Conservation (phyloP, 2,797 vertebrate species). For the Enteromius treurensis region DNA sequence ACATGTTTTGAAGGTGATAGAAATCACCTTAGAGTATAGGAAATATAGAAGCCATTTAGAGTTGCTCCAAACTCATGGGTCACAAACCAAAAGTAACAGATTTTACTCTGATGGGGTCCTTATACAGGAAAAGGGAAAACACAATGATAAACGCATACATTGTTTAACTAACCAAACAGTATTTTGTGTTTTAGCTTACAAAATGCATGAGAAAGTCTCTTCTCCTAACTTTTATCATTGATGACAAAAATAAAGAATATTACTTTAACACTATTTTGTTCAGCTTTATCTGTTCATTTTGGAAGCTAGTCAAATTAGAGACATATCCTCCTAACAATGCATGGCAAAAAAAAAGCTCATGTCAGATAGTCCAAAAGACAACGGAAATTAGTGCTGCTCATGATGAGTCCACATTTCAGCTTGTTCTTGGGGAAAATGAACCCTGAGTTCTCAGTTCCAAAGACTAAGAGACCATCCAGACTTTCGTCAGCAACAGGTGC, state of each 20-base stretch:
- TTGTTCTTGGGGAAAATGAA: background rate
- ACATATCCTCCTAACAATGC: background rate
- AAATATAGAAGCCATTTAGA: background rate
- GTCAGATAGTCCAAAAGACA: background rate
- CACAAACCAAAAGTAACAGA: too few species aligned
- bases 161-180: background rate
- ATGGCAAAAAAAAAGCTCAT: too few species aligned
- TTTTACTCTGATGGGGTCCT: too few species aligned
- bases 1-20: background rate
- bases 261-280: background rate
- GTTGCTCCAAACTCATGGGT: background rate
- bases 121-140: too few species aligned
- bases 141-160: background rate
- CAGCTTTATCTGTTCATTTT: background rate
- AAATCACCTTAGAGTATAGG: conserved; percentile 4
- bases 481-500: background rate
- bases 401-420: background rate
- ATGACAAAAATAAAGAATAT: background rate
- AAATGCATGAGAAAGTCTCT: background rate
- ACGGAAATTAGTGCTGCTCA: background rate
- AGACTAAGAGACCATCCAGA: background rate
- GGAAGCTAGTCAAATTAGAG: background rate
- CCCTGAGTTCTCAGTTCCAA: background rate
- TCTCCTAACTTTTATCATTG: background rate
- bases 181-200: background rate